Evolutionary conservation across 2,888 invertebrate species (phyloP).

Genomic region (Drosophila pegasa): DNA sequence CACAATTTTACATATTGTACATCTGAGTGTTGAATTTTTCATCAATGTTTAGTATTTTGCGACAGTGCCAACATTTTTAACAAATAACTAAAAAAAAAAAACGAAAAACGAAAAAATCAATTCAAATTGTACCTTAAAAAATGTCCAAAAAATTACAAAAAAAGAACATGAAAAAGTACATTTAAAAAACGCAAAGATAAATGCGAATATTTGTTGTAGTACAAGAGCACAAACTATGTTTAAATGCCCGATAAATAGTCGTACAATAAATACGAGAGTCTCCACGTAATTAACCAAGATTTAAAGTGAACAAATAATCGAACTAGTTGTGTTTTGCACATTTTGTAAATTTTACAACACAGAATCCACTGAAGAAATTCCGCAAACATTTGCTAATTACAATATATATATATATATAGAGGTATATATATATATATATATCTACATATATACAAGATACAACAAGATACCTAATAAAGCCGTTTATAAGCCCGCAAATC

Average conservation of each 20-base stretch:
- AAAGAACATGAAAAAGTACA: constrained; percentile 5
- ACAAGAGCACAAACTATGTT: constrained; percentile 48
- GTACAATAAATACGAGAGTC: constrained; percentile 46
- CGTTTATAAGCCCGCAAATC: constrained; percentile 65
- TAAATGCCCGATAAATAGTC: constrained; percentile 44
- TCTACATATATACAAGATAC: constrained; percentile 53
- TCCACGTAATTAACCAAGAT: constrained; percentile 47
- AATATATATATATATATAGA: constrained; percentile 31
- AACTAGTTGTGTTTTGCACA: constrained; percentile 77
- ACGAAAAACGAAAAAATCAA: constrained; percentile 29
- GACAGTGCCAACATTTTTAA: constrained; percentile 58
- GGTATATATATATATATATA: constrained; percentile 27
- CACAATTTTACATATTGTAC: constrained; percentile 66
- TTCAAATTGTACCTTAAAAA: constrained; percentile 65
- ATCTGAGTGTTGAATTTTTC: constrained; percentile 74
- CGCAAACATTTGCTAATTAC: constrained; percentile 57
- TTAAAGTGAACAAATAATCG: constrained; percentile 33
- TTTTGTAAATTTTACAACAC: constrained; percentile 77
- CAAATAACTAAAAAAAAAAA: constrained; percentile 20
- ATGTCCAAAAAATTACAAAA: constrained; percentile 38
- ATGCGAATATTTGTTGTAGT: constrained; percentile 37
- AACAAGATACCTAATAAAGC: constrained; percentile 67
- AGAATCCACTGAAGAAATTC: constrained; percentile 44
- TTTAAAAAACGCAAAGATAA: constrained; percentile 19
- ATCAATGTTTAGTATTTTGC: constrained; percentile 68